Conservation (phyloP, 2,888 invertebrate genomes). For the Euclidia mi region DNA sequence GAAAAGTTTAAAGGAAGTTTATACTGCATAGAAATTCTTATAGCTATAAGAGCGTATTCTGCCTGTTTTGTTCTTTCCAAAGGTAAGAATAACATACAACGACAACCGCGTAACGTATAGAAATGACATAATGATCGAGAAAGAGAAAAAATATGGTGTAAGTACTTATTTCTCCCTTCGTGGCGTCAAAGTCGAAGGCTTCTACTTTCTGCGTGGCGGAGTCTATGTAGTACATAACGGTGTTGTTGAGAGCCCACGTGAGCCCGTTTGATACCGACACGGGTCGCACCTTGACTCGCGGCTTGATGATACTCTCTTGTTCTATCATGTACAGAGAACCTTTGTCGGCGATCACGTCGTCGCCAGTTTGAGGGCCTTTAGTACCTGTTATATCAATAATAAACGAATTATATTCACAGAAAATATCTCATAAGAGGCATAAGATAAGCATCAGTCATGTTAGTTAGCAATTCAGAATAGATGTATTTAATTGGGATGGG, state of each 20-base stretch:
- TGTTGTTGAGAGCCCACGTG: slow-evolving; percentile 92
- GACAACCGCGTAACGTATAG: no score
- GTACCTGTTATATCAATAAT: slow-evolving; percentile 81
- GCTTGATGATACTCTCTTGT: slow-evolving; percentile 62
- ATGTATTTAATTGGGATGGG: no score
- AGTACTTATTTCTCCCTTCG: slow-evolving; percentile 73
- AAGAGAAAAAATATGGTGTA: no score
- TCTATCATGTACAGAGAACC: slow-evolving; percentile 90
- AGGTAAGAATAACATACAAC: no score
- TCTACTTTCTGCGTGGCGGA: slow-evolving; percentile 91
- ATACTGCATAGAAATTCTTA: no score
- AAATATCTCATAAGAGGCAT: no score
- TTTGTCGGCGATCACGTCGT: slow-evolving; percentile 83
- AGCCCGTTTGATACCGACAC: slow-evolving; percentile 94
- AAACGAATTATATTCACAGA: not conserved
- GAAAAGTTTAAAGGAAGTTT: no score
- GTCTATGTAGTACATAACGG: slow-evolving; percentile 93
- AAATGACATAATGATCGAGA: no score
- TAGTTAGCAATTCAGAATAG: no score
- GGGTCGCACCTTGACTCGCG: slow-evolving; percentile 69
- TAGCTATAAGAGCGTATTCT: no score
- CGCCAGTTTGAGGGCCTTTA: slow-evolving; percentile 89
- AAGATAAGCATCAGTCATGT: no score
- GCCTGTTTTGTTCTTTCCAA: no score
- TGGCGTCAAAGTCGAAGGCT: slow-evolving; percentile 92